Percentiles rank a stretch among this genome's conserved stretches.
phyloP scores from a whole-genome alignment of 1,140 invertebrate species.

The Calliphora vicina region DNA sequence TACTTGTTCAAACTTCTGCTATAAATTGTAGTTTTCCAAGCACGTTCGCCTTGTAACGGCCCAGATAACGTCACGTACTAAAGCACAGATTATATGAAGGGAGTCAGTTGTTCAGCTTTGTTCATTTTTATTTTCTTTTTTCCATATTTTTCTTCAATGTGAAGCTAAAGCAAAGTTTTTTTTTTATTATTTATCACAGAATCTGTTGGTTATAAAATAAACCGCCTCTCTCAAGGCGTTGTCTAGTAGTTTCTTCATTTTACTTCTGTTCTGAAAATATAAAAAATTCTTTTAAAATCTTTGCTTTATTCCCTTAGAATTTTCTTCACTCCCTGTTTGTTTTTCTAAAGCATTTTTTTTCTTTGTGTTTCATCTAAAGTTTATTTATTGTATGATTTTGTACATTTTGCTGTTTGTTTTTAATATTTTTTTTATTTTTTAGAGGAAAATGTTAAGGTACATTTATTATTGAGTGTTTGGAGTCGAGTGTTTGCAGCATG shows the following conservation, averaged over 20 bases:
- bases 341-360: not conserved
- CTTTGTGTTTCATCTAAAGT: not conserved
- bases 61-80: slow-evolving; percentile 63
- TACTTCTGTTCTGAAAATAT: not conserved
- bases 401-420: not conserved
- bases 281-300: not conserved
- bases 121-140: not conserved
- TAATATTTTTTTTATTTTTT: not conserved
- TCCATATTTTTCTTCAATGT: not conserved
- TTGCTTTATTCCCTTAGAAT: not conserved
- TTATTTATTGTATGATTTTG: slow-evolving; percentile 20
- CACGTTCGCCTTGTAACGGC: slow-evolving; percentile 57
- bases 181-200: slow-evolving; percentile 18
- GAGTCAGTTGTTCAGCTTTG: not conserved
- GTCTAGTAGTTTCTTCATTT: not conserved
- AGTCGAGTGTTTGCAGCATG: not conserved
- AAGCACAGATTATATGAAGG: slow-evolving; percentile 58
- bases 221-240: not conserved
- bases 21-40: not conserved
- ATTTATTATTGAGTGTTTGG: not conserved
- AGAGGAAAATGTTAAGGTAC: not conserved
- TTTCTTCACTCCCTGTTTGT: not conserved
- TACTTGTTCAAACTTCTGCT: not conserved
- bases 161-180: slow-evolving; percentile 3
- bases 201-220: not conserved